Evolutionary conservation across 1,140 invertebrate genomes (phyloP).

Genomic region (Heliconius melpomene): DNA sequence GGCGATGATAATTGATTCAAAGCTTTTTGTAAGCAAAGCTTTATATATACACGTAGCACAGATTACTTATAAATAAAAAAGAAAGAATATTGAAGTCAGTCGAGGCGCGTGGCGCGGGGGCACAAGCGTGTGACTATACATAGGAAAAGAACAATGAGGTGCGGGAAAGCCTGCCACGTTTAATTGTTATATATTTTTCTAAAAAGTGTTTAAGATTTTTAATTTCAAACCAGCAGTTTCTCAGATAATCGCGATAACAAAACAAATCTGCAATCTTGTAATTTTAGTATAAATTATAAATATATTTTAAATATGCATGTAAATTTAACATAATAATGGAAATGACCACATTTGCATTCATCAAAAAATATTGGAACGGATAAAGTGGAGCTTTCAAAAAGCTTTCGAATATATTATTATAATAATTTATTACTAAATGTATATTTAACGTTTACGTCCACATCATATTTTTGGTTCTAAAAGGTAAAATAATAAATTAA

Average conservation of each 20-base stretch:
- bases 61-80: too few species aligned
- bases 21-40: too few species aligned
- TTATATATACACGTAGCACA: not conserved
- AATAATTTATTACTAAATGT: not conserved
- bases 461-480: not conserved
- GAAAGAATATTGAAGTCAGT: too few species aligned
- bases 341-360: slow-evolving; percentile 11
- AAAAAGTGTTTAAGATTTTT: too few species aligned
- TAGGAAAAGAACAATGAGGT: too few species aligned
- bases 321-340: not conserved
- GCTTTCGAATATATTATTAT: not conserved
- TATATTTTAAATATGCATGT: not conserved
- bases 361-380: not conserved
- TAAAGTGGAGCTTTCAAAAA: slow-evolving; percentile 6
- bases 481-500: not conserved
- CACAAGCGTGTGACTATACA: too few species aligned
- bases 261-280: too few species aligned
- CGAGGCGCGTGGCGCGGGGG: too few species aligned
- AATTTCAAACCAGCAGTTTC: too few species aligned
- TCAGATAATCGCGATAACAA: too few species aligned
- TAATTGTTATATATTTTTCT: too few species aligned
- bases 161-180: too few species aligned
- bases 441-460: not conserved
- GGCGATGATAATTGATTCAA: not conserved
- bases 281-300: not conserved